Base-by-base conservation (phyloP, 2,888 invertebrate species). In the Pyralis farinalis region DNA sequence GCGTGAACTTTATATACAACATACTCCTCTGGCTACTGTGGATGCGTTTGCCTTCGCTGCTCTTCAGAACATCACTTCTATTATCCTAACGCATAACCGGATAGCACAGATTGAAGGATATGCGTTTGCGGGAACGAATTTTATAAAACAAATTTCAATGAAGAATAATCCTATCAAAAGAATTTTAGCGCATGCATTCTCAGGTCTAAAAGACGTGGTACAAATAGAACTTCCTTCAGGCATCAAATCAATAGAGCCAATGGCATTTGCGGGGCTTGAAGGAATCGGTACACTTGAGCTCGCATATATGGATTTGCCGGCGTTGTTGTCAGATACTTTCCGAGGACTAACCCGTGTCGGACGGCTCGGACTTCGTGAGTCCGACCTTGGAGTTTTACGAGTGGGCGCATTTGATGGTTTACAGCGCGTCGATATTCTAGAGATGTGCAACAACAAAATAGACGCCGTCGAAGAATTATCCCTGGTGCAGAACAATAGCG, bases 51-150 rank as follows among this genome's bases (percentile, higher is more conserved):
- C 97, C 8, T 96, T 98, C 68, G 94, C 96, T 30, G 94, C 95
- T 1, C 88, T 97, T 9, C 95, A 95, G 61, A 96, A 95, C 64
- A 92, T 97, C 28, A 93, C 93, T 49, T 92, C 91, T 39, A 93
- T 93, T 62, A 90, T 93, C 51, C 90, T 93, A 49, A 91, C 92
- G 9, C 92, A 94, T 74, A 94, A 94, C 71, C 92, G 92, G 62
- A 94, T 94, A 37, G 90, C 90, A 29, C 91, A 93, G 55, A 92
- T 94, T 42, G 92, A 92, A 63, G 93, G 93, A 4, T 94, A 95
- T 70, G 95, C 96, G 12, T 97, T 98, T 66, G 96, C 95, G 1
- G 96, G 96, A 34, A 95, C 97, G 6, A 94, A 95, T 44, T 94
- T 94, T 71, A 92, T 98, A 44, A 94, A 93, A 62, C 84, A 95